Percentiles rank a stretch among this genome's conserved stretches.
Conservation (phyloP, 2,113 vertebrate species). For the Phainopepla nitens region DNA sequence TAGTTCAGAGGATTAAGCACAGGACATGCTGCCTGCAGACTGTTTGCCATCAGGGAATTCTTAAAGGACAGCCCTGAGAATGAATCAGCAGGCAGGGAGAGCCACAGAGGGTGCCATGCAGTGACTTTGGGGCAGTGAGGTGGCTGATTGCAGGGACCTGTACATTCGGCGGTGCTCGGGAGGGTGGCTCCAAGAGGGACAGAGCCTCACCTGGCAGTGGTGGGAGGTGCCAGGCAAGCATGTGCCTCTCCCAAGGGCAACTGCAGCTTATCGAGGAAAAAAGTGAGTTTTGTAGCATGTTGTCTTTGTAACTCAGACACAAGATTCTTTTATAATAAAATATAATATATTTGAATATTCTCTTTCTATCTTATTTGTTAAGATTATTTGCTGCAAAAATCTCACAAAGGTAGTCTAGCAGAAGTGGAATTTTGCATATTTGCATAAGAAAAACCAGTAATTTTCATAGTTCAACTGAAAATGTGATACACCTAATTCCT, state of each 20-base stretch:
- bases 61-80: background rate
- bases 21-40: background rate
- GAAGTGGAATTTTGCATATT: background rate
- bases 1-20: background rate
- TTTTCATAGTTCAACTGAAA: background rate
- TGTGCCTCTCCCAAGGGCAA: background rate
- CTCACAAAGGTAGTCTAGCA: background rate
- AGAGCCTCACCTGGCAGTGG: accelerated
- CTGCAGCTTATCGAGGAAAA: background rate
- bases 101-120: accelerated
- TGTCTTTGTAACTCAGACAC: background rate
- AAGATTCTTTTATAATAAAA: background rate
- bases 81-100: background rate
- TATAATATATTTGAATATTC: background rate
- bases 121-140: background rate
- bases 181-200: accelerated
- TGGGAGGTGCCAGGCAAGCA: background rate
- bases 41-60: background rate
- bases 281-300: background rate
- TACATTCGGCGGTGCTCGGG: accelerated
- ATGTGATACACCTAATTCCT: background rate
- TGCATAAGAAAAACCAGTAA: background rate
- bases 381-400: background rate
- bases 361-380: background rate
- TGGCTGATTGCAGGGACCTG: background rate